Conservation (phyloP, 2,797 vertebrate genomes). For the Hipposideros larvatus region DNA sequence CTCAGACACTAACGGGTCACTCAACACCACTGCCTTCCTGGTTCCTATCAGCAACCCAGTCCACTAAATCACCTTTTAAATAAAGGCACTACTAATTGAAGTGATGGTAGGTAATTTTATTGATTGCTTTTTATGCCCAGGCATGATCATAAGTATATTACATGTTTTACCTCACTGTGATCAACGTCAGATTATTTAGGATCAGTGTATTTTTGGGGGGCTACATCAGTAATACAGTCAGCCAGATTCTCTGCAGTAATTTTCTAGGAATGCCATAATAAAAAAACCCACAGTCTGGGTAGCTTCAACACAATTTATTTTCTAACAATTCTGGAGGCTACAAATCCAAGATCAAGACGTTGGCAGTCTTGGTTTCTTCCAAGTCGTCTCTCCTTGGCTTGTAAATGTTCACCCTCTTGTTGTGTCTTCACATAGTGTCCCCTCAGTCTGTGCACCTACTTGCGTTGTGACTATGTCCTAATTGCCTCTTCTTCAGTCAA, state of each 20-base stretch:
- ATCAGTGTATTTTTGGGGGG: background rate
- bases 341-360: background rate
- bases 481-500: background rate
- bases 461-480: background rate
- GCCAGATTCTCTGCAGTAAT: background rate
- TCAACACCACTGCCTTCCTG: background rate
- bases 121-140: background rate
- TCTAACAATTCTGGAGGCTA: background rate
- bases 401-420: background rate
- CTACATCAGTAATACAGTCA: background rate
- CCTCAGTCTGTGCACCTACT: background rate
- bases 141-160: background rate
- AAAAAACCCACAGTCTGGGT: background rate
- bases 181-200: background rate
- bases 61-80: background rate
- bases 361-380: background rate
- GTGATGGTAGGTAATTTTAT: background rate
- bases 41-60: background rate
- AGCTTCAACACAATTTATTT: background rate
- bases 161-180: background rate
- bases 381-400: background rate
- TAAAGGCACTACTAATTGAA: background rate
- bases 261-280: background rate
- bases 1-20: background rate
- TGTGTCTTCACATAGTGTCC: too few relatives aligned